These are phyloP conservation scores for Umimayanthus kanabou DNA, from an alignment of 92 coral and sea anemone species.

Conservation along the genomic window DNA sequence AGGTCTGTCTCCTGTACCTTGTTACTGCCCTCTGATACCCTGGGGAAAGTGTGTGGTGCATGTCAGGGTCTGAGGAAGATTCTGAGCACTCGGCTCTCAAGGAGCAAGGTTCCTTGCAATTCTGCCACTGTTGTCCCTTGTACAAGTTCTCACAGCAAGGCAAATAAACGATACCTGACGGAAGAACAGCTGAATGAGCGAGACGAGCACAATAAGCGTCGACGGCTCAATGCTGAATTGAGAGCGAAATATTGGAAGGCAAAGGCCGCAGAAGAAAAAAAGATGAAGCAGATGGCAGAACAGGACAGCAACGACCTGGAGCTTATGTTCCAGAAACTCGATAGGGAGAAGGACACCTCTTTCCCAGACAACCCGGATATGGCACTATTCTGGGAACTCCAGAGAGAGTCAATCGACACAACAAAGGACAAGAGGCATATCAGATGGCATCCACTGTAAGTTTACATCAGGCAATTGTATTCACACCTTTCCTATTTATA, in stretches of 20 bases:
- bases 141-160: constrained; percentile 13
- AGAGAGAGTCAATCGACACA: constrained; percentile 33
- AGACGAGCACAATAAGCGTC: constrained; percentile 8
- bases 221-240: constrained; percentile 29
- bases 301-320: background rate
- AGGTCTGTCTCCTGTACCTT: too few species aligned
- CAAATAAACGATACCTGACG: constrained; percentile 27
- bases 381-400: constrained; percentile 42
- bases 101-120: too few species aligned
- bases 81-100: too few species aligned
- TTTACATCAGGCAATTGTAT: background rate
- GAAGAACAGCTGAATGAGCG: background rate
- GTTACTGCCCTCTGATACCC: too few species aligned
- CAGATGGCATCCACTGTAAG: constrained; percentile 48
- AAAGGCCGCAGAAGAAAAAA: constrained; percentile 36
- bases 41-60: too few species aligned
- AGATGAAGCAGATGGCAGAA: constrained; percentile 4
- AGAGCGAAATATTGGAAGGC: constrained; percentile 29
- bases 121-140: background rate
- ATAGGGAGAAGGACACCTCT: background rate
- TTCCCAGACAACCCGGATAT: constrained; percentile 40
- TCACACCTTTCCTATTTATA: background rate
- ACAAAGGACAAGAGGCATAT: constrained; percentile 6
- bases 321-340: background rate
- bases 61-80: too few species aligned